These are phyloP conservation scores for Pseudorhombus dupliciocellatus DNA, from an alignment of 2,113 vertebrate species.

Conservation along the genomic window DNA sequence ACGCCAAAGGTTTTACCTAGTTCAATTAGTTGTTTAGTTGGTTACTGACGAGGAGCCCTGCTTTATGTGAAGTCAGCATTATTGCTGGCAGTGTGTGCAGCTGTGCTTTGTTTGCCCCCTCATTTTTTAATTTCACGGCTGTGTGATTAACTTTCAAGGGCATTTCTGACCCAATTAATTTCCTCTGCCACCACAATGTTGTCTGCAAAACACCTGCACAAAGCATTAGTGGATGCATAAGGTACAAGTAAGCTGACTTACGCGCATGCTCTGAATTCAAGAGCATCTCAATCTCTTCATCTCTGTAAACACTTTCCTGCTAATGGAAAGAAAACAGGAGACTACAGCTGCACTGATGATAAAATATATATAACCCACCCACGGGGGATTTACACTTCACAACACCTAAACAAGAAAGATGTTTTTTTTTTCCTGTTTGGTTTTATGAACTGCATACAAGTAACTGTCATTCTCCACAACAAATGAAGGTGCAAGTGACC, in stretches of 20 bases:
- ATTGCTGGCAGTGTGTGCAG: conserved; percentile 21
- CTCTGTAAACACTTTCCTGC: conserved; percentile 1
- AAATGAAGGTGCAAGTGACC: conserved; percentile 37
- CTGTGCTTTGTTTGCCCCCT: conserved; percentile 38
- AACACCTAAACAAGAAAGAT: conserved; percentile 14
- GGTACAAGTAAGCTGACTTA: conserved; percentile 47
- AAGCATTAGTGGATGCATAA: conserved; percentile 4
- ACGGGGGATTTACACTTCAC: conserved; percentile 4
- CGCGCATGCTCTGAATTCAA: background rate
- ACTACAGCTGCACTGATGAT: conserved; percentile 9
- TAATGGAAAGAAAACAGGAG: conserved; percentile 18
- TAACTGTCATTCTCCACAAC: conserved; percentile 18
- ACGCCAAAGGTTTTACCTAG: background rate
- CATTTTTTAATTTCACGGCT: conserved; percentile 64
- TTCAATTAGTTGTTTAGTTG: conserved; percentile 23
- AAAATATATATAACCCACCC: conserved; percentile 31
- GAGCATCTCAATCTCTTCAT: conserved; percentile 28
- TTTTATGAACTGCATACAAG: conserved; percentile 32
- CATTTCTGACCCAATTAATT: conserved; percentile 62
- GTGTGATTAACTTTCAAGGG: conserved; percentile 67
- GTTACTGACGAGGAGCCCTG: background rate
- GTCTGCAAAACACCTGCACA: conserved; percentile 54
- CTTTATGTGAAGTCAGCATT: conserved; percentile 47
- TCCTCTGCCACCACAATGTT: conserved; percentile 42
- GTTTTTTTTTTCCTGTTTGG: conserved; percentile 24